Conservation (phyloP, 2,888 invertebrate genomes). For the Stictocephala bisonia region DNA sequence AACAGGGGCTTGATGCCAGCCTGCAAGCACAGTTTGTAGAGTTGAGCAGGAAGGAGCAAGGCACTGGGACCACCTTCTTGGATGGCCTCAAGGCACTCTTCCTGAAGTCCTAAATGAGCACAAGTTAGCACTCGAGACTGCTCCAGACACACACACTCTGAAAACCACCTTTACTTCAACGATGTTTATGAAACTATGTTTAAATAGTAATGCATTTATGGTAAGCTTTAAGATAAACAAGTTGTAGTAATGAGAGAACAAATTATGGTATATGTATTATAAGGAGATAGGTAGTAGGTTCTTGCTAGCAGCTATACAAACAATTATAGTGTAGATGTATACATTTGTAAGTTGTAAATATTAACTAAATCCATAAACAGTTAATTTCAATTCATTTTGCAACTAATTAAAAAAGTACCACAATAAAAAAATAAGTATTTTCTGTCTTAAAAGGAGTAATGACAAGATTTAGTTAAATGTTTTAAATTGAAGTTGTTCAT, state of each 20-base stretch:
- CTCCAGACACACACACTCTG: constrained; percentile 71
- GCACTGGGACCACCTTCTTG: constrained; percentile 71
- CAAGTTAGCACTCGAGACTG: constrained; percentile 67
- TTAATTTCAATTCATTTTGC: too few species aligned
- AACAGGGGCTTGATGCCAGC: constrained; percentile 73
- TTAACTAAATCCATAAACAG: too few species aligned
- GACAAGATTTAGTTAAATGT: too few species aligned
- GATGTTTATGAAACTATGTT: not conserved
- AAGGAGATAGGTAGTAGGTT: not conserved
- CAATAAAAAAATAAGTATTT: too few species aligned
- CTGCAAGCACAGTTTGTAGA: constrained; percentile 69
- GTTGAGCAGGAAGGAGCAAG: constrained; percentile 70
- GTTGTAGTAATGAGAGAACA: not conserved
- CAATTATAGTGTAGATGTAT: too few species aligned
- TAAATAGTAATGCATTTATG: not conserved
- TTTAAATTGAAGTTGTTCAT: too few species aligned
- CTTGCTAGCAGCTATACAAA: too few species aligned
- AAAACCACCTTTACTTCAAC: constrained; percentile 42
- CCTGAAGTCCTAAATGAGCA: constrained; percentile 72
- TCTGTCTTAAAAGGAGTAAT: too few species aligned
- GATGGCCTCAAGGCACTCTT: constrained; percentile 71
- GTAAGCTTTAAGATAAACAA: not conserved
- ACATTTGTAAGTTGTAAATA: too few species aligned
- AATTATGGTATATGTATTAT: not conserved
- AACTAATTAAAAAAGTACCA: too few species aligned